Evolutionary conservation across 1,140 invertebrate genomes (phyloP).

Genomic region (Neodiprion fabricii): DNA sequence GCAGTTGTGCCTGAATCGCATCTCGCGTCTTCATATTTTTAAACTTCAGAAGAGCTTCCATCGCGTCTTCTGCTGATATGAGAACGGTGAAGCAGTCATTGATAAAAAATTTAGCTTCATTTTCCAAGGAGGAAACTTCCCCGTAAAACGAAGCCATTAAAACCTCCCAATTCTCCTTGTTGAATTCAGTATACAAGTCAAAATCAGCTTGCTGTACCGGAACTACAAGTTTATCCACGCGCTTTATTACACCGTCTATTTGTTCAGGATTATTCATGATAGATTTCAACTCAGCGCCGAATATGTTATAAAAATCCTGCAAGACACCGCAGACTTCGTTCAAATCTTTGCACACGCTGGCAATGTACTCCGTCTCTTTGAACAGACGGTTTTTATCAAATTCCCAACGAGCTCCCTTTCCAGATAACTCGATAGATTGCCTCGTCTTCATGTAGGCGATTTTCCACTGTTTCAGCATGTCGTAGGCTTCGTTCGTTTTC

Average conservation of each 20-base stretch:
- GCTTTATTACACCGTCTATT: slow-evolving; percentile 81
- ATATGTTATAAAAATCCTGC: slow-evolving; percentile 88
- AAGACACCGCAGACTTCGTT: slow-evolving; percentile 75
- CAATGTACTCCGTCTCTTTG: slow-evolving; percentile 83
- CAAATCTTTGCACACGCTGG: slow-evolving; percentile 78
- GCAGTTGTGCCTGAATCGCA: slow-evolving; percentile 73
- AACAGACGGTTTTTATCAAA: slow-evolving; percentile 85
- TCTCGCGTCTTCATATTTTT: slow-evolving; percentile 78
- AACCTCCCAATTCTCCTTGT: slow-evolving; percentile 83
- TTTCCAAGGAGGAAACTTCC: slow-evolving; percentile 76
- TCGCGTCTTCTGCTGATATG: slow-evolving; percentile 79
- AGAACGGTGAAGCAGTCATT: slow-evolving; percentile 79
- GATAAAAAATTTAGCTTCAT: slow-evolving; percentile 84
- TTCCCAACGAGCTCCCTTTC: slow-evolving; percentile 87
- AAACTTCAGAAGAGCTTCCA: slow-evolving; percentile 82
- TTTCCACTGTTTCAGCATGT: slow-evolving; percentile 82
- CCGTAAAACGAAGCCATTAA: slow-evolving; percentile 78
- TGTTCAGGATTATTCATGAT: slow-evolving; percentile 84
- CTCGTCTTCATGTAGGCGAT: slow-evolving; percentile 74
- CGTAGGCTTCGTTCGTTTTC: slow-evolving; percentile 65
- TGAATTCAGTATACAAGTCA: slow-evolving; percentile 78
- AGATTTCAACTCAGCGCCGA: slow-evolving; percentile 83
- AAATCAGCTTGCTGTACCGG: slow-evolving; percentile 80
- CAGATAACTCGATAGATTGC: slow-evolving; percentile 80
- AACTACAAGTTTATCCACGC: slow-evolving; percentile 73